phyloP scores from a whole-genome alignment of 1,140 invertebrate genomes.

The Hypsibius dujardini region DNA sequence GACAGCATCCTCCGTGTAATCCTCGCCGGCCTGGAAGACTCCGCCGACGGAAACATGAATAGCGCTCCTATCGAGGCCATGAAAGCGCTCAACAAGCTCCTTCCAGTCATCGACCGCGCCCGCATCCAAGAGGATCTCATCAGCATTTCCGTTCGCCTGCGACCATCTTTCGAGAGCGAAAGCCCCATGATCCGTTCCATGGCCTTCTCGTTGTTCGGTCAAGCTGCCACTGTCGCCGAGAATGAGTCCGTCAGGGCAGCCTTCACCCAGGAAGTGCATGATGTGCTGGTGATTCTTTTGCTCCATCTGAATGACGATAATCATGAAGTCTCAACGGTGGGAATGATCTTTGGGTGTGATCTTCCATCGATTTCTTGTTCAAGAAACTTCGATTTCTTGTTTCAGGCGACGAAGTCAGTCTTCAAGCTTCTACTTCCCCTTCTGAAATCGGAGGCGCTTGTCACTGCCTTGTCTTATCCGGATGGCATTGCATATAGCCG shows the following conservation, averaged over 20 bases:
- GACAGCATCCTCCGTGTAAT: background rate
- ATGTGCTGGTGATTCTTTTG: background rate
- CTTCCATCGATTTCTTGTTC: no score
- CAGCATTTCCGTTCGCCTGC: background rate
- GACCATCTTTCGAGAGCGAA: slow-evolving; percentile 1
- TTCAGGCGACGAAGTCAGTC: background rate
- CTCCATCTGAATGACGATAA: slow-evolving; percentile 1
- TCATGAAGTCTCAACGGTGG: background rate
- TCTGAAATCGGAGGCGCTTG: background rate
- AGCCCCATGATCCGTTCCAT: background rate
- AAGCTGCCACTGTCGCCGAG: background rate
- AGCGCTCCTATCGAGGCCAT: background rate
- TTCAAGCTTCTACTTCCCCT: background rate
- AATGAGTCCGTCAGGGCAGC: background rate
- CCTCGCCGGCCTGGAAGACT: background rate
- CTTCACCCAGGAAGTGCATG: slow-evolving; percentile 3
- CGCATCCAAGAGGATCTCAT: background rate
- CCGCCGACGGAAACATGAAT: background rate
- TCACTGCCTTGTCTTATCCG: background rate
- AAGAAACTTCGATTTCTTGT: no score
- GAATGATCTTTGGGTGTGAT: background rate
- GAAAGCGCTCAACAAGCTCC: background rate
- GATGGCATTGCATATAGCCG: background rate
- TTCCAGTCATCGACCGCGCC: background rate
- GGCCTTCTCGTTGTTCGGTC: background rate